Percentiles rank a stretch among this genome's conserved stretches.
These are phyloP conservation scores for Bombus ignitus DNA, from an alignment of 1,140 invertebrate genomes.

Conservation along the genomic window DNA sequence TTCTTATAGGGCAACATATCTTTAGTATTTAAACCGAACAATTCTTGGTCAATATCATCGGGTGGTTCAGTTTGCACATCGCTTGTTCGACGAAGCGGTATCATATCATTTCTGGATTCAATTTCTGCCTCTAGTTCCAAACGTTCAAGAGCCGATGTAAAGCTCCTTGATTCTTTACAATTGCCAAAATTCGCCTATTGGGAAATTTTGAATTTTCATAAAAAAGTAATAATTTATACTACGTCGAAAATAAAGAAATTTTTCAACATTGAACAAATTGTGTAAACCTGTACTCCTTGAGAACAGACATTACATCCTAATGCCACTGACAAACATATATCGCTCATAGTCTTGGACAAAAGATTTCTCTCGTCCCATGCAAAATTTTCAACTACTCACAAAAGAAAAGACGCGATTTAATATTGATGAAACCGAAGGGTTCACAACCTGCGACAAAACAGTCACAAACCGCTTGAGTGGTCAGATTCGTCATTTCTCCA, in stretches of 20 bases:
- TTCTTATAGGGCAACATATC: slow-evolving; percentile 72
- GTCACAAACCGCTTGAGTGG: slow-evolving; percentile 64
- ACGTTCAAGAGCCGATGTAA: slow-evolving; percentile 66
- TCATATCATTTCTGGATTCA: slow-evolving; percentile 57
- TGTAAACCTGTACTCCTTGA: slow-evolving; percentile 60
- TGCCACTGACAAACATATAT: slow-evolving; percentile 54
- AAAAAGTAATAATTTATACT: background rate
- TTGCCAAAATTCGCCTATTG: slow-evolving; percentile 38
- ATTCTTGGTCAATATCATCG: slow-evolving; percentile 57
- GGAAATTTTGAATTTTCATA: background rate
- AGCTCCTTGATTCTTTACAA: slow-evolving; percentile 60
- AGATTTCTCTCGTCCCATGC: slow-evolving; percentile 60
- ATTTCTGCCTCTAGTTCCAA: slow-evolving; percentile 64
- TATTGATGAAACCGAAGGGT: background rate
- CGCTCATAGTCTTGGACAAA: slow-evolving; percentile 62
- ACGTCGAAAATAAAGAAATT: background rate
- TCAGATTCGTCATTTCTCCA: slow-evolving; percentile 68
- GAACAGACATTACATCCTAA: slow-evolving; percentile 57
- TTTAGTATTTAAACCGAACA: slow-evolving; percentile 68
- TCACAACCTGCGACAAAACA: background rate
- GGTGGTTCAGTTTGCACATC: slow-evolving; percentile 70
- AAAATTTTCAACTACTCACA: slow-evolving; percentile 69
- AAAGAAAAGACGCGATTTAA: slow-evolving; percentile 9
- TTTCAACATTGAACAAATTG: background rate
- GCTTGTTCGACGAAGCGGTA: slow-evolving; percentile 60